Evolutionary conservation across 2,113 vertebrate species (phyloP), one percentile per base, ranked within the genome.

Genomic region (Orientallactaga bullata): DNA sequence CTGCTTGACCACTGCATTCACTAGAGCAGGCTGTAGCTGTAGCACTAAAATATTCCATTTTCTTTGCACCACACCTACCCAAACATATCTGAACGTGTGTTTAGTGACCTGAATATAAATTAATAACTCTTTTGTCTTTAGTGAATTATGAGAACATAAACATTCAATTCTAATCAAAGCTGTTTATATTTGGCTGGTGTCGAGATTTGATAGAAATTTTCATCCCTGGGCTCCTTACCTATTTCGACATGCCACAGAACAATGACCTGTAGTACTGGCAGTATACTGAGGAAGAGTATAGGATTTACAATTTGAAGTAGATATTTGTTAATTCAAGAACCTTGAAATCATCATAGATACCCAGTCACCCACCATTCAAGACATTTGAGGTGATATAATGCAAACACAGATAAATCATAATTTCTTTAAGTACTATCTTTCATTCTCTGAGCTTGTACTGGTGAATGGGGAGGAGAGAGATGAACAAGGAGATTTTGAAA

Each of bases 31-130:
- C 10, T 86, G 76, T 78, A 61, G 47, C 65, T 47, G 28, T 2
- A 86, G 5, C 6, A 60, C 77, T 8, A 78, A 58, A 73, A 66
- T 68, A 83, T 84, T 23, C 39, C 24, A 3, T 60, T 86, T 60
- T 86, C 55, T 95, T 91, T 85, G 23, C 7, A 6, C 16, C 26
- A n/a, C 3, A 37, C 51, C 7, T 93, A 24, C 30, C 17, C 10
- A 89, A 16, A 7, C 39, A 18, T 58, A 23, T 23, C 69, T 87
- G 16, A 89, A 47, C 37, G 28, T 23, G 79, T 76, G 9, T 85
- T 92, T 23, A 71, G 5, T 80, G 35, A n/a, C 23, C 7, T 65
- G 37, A 87, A 39, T 80, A 5, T 86, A 79, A 86, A 79, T 84
- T 63, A 89, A 69, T n/a, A 55, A 16, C 18, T 24, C 21, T 74